Base-by-base conservation (phyloP, 2,797 vertebrate species). In the Spondyliosoma cantharus region DNA sequence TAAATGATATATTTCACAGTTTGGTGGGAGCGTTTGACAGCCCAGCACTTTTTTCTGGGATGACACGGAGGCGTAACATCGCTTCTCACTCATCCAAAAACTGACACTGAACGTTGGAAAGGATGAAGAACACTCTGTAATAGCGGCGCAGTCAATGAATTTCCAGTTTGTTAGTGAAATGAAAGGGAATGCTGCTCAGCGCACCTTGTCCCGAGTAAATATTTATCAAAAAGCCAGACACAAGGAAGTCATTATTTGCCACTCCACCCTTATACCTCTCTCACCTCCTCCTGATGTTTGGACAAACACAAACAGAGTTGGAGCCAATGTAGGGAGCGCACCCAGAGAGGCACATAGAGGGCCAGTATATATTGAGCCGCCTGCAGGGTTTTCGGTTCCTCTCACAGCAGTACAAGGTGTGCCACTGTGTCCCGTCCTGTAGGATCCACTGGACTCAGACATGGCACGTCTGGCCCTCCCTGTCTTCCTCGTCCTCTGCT, bases 391-490 rank as follows among this genome's bases (percentile, higher is more conserved):
- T 86, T 89, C 72, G 76, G 74, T 86, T 86, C 81, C 81, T 91
- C 84, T 90, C 83, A 75, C 82, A 71, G 83, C 76, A 71, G 71
- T 90, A 69, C 84, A 84, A 86, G 82, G 74, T 90, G 86, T 70
- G 76, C 84, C 69, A 79, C 87, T 86, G 90, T 91, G 84, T 77
- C 78, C 83, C 60, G 80, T 74, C 70, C 82, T n/a, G 58, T 25
- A 64, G 63, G 74, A 63, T 72, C 82, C 74, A 61, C 85, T 83
- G 59, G 76, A 74, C 50, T 85, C 71, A 91, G 93, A 87, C 91
- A 99, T 99, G 98, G 95, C 95, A 72, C 95, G 95, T 88, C 88
- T 87, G n/a, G 92, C 82, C 86, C 78, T 96, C 80, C 71, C 19
- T 20, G 89, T 97, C 86, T 92, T 96, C 79, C 76, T 97, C 17